phyloP scores from a whole-genome alignment of 2,113 vertebrate genomes.

The Noturus placidus region DNA sequence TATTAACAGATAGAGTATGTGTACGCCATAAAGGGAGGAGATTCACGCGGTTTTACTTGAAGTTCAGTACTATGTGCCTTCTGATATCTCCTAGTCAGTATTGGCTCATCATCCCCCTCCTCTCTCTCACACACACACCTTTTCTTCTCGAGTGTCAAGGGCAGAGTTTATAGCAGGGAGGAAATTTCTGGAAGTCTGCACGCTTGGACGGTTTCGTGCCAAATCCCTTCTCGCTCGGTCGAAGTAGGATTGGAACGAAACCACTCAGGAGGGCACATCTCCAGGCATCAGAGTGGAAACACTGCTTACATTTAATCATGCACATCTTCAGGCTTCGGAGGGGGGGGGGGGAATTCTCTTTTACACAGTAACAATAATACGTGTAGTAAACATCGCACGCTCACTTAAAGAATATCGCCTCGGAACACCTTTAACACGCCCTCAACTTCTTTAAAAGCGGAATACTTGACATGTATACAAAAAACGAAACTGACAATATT shows the following conservation, averaged over 20 bases:
- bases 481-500: not conserved
- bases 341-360: too few species aligned
- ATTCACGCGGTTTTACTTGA: conserved; percentile 19
- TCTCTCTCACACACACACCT: not conserved
- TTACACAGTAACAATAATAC: not conserved
- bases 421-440: not conserved
- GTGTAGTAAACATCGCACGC: not conserved
- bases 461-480: not conserved
- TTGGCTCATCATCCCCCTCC: not conserved
- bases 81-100: not conserved
- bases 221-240: not conserved
- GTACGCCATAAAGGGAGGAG: not conserved
- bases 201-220: not conserved
- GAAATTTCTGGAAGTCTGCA: not conserved
- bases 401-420: not conserved
- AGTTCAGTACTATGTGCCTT: conserved; percentile 29
- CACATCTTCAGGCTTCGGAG: not conserved
- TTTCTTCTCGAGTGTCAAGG: too few species aligned
- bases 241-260: not conserved
- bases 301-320: not conserved
- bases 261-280: too few species aligned
- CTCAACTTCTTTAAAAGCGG: not conserved
- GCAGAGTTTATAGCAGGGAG: not conserved
- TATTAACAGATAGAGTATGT: not conserved
- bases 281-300: not conserved